These are phyloP conservation scores for Sminthurides aquaticus DNA, from an alignment of 2,888 invertebrate genomes.

Conservation along the genomic window DNA sequence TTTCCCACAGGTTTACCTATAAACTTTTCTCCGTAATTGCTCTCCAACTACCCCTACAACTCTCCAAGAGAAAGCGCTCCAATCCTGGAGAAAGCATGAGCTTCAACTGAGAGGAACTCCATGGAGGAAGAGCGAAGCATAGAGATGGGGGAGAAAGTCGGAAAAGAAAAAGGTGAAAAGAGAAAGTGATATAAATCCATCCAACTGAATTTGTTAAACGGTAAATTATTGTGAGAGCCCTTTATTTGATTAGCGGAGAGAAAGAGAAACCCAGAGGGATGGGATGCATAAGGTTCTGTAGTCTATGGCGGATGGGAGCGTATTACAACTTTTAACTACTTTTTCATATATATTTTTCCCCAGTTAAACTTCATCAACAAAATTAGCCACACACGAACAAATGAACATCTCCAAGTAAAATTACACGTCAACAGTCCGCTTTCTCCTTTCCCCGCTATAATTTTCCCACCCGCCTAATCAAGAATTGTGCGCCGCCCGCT, in stretches of 20 bases:
- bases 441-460: not conserved
- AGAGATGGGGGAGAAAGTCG: not conserved
- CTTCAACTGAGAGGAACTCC: too few relatives aligned
- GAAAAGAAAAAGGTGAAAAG: not conserved
- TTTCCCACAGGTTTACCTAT: too few relatives aligned
- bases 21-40: too few relatives aligned
- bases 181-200: not conserved
- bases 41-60: too few relatives aligned
- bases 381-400: not conserved
- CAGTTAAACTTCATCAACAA: not conserved
- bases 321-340: not conserved
- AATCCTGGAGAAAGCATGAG: too few relatives aligned
- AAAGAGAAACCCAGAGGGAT: not conserved
- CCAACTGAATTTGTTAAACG: not conserved
- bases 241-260: not conserved
- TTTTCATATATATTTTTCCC: not conserved
- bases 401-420: not conserved
- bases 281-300: not conserved
- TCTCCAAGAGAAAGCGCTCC: too few relatives aligned
- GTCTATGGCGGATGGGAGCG: not conserved
- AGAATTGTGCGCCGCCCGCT: too few relatives aligned
- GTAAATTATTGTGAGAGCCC: not conserved
- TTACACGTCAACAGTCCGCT: not conserved
- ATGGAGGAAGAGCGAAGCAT: too few relatives aligned
- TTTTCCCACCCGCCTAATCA: not conserved